phyloP scores from a whole-genome alignment of 2,888 invertebrate species.

The Argynnis bischoffii region DNA sequence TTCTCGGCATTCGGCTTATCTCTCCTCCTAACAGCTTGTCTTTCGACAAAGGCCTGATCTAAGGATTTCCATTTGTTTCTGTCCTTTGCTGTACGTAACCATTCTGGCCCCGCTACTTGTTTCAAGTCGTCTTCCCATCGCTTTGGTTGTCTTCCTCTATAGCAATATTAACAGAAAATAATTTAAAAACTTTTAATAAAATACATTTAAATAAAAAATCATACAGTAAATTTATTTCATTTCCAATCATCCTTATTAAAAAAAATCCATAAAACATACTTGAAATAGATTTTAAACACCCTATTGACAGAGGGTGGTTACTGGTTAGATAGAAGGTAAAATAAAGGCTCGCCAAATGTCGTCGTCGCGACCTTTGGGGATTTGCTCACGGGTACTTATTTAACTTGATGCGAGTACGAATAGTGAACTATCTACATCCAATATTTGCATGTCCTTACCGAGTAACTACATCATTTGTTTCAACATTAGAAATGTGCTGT shows the following conservation, averaged over 20 bases:
- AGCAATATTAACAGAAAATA: no score
- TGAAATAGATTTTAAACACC: constrained; percentile 42
- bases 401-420: constrained; percentile 56
- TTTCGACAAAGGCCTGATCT: no score
- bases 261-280: neutral
- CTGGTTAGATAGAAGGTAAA: constrained; percentile 63
- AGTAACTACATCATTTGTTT: constrained; percentile 40
- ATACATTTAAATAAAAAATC: no score
- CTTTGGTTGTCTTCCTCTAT: no score
- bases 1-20: no score
- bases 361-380: constrained; percentile 76
- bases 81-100: no score
- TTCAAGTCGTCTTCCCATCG: no score
- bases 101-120: no score
- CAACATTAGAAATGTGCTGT: constrained; percentile 12
- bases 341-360: constrained; percentile 76
- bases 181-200: no score
- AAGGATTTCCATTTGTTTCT: no score
- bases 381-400: constrained; percentile 67
- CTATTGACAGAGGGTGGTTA: constrained; percentile 55
- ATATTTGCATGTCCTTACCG: constrained; percentile 68
- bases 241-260: neutral
- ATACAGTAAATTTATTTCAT: no score
- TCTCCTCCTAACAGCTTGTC: no score
- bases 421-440: constrained; percentile 68